These are phyloP conservation scores for Moxostoma hubbsi DNA, from an alignment of 2,797 vertebrate genomes.

Conservation along the genomic window DNA sequence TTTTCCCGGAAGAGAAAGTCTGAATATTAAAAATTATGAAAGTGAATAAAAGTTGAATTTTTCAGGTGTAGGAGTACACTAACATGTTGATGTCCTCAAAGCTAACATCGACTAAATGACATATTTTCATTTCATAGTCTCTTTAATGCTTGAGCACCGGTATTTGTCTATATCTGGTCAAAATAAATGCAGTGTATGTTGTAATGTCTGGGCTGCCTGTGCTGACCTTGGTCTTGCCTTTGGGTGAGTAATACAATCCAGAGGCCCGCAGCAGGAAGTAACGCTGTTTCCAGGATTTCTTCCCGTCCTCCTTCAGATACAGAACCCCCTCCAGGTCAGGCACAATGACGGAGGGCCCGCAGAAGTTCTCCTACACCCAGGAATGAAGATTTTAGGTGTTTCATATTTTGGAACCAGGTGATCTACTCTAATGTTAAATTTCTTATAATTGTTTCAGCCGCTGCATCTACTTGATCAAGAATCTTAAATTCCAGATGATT, in stretches of 20 bases:
- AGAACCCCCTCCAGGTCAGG: constrained; percentile 94
- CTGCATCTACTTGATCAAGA: background rate
- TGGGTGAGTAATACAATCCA: constrained; percentile 97
- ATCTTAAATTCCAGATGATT: background rate
- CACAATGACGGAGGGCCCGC: constrained; percentile 90
- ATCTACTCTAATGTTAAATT: background rate
- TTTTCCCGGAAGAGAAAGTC: too few species aligned
- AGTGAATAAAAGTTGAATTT: too few species aligned
- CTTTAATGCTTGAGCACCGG: background rate
- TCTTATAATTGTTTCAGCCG: background rate
- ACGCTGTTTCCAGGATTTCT: constrained; percentile 96
- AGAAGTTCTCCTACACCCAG: constrained; percentile 91
- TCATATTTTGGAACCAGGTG: background rate
- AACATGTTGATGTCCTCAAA: too few species aligned
- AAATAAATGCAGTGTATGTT: constrained; percentile 31
- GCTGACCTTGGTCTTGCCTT: constrained; percentile 96
- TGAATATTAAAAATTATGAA: too few species aligned
- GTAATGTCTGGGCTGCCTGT: constrained; percentile 47
- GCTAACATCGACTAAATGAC: too few species aligned
- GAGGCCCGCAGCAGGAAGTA: constrained; percentile 97
- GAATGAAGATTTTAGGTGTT: background rate
- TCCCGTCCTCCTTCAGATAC: constrained; percentile 94
- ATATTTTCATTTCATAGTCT: too few species aligned
- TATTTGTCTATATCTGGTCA: background rate
- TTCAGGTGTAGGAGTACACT: too few species aligned